Evolutionary conservation across 2,113 vertebrate genomes (phyloP), one percentile per base, ranked within the genome.

Genomic region (Tupaia chinensis): DNA sequence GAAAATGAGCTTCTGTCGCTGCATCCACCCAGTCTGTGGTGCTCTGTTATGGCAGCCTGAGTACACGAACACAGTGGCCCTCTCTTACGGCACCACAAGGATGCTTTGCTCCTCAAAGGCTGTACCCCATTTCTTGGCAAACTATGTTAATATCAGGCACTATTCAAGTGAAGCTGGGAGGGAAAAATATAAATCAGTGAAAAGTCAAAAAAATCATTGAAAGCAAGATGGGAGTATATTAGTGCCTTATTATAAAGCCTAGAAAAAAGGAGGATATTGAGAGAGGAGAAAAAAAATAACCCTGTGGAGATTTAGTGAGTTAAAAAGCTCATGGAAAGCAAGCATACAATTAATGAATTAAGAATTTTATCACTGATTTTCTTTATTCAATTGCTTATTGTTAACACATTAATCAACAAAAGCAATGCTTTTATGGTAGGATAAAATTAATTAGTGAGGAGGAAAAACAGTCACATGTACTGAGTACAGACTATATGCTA

Each of bases 251-350:
- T 53, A 4, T 44, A 69, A 32, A 20, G 10, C 73, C 69, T 69
- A 44, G 54, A 29, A 54, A 72, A 87, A 85, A 87, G 58, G 72
- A 34, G 27, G 23, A 29, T 34, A 83, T 84, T 89, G 80, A 94
- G 73, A 58, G 74, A 68, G 34, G 66, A 68, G 60, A 77, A 23
- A 53, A 84, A 69, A 89, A 87, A 82, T 23, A 84, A n/a, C 23
- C 5, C 17, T 19, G 25, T 58, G 34, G 58, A 74, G 90, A 88
- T 65, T 92, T 9, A 74, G 77, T 0, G 10, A 61, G n/a, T 61
- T 94, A 81, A 63, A 76, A 81, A 93, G 84, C 15, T 85, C 95
- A 86, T 0, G 88, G 94, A 93, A 95, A 25, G 60, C 53, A 74
- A 25, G 60, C 53, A 74, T 53, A 53, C 73, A 92, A 56, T 89